Evolutionary conservation across 1,140 invertebrate species (phyloP).

Genomic region (Phortica variegata): DNA sequence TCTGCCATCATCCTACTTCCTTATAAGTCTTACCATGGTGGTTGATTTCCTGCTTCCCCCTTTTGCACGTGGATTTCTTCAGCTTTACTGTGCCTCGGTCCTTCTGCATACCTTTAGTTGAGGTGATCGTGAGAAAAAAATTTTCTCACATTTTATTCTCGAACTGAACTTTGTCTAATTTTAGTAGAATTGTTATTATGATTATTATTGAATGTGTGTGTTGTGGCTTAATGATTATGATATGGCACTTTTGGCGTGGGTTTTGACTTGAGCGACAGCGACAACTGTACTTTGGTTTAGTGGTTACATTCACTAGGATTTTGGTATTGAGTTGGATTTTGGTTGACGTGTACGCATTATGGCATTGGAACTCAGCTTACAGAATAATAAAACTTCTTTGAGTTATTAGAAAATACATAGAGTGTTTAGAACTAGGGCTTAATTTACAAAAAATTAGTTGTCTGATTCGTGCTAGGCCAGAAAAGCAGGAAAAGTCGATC

Average conservation of each 20-base stretch:
- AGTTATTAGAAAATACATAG: too few species aligned
- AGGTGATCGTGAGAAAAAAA: constrained; percentile 56
- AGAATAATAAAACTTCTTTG: too few species aligned
- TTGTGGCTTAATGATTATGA: too few species aligned
- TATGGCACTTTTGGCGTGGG: constrained; percentile 27
- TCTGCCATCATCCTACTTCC: constrained; percentile 10
- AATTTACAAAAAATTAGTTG: too few species aligned
- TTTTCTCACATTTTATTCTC: constrained; percentile 50
- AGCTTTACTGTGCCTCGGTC: too few species aligned
- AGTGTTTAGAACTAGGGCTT: too few species aligned
- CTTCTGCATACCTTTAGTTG: neutral
- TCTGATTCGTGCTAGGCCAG: too few species aligned
- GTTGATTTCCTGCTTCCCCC: constrained; percentile 43
- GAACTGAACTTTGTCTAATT: constrained; percentile 39
- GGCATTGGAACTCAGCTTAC: too few species aligned
- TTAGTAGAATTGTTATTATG: constrained; percentile 43
- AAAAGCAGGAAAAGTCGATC: too few species aligned
- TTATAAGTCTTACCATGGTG: constrained; percentile 7
- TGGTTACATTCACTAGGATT: constrained; percentile 8
- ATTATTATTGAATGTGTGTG: constrained; percentile 47
- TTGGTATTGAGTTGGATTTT: too few species aligned
- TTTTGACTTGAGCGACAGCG: constrained; percentile 5
- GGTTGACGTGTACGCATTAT: too few species aligned
- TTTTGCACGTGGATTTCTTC: constrained; percentile 54
- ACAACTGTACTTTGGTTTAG: constrained; percentile 37